These are phyloP conservation scores for Phalacrocorax aristotelis DNA, from an alignment of 2,113 vertebrate genomes.

Conservation along the genomic window DNA sequence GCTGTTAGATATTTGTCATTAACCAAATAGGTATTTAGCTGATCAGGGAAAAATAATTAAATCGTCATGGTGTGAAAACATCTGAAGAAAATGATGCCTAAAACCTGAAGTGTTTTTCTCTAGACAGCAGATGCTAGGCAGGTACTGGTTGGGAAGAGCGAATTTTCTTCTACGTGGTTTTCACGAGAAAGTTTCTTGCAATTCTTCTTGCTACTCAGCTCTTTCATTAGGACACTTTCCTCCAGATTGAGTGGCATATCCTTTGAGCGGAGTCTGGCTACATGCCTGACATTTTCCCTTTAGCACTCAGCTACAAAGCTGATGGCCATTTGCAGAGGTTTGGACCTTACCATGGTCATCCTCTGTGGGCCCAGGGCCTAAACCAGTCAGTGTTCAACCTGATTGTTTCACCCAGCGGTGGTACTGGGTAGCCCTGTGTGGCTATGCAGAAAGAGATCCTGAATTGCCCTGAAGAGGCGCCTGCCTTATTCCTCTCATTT, in stretches of 20 bases:
- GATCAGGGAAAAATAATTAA: conserved; percentile 36
- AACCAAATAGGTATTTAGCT: conserved; percentile 18
- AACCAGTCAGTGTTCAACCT: not conserved
- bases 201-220: not conserved
- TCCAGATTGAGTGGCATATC: not conserved
- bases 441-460: not conserved
- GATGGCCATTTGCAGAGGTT: not conserved
- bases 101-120: not conserved
- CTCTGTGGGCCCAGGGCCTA: not conserved
- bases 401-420: not conserved
- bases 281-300: not conserved
- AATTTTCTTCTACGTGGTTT: not conserved
- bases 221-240: not conserved
- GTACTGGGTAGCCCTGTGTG: not conserved
- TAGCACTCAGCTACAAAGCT: not conserved
- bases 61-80: not conserved
- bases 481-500: not conserved
- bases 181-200: not conserved
- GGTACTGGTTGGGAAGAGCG: not conserved
- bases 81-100: not conserved
- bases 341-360: not conserved
- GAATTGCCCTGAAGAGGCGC: not conserved
- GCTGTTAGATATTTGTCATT: conserved; percentile 45
- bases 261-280: not conserved
- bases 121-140: not conserved